Conservation (phyloP, 2,888 invertebrate species). For the Plebejus anna region DNA sequence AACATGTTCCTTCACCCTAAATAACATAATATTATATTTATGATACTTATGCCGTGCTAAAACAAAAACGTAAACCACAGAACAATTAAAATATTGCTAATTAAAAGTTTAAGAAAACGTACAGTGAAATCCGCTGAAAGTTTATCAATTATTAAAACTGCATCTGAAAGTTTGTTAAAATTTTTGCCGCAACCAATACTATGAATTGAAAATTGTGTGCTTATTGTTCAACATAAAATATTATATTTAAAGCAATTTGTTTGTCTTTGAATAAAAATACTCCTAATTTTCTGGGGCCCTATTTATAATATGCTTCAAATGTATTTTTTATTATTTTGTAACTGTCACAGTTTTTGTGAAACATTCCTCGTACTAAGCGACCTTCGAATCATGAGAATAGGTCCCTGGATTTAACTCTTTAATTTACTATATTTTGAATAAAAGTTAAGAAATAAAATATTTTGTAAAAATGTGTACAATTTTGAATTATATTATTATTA, state of each 20-base stretch:
- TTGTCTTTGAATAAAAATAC: not conserved
- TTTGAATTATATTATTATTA: not conserved
- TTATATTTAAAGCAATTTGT: not conserved
- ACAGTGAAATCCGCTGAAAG: not conserved
- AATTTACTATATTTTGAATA: too few relatives aligned
- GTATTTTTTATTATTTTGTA: not conserved
- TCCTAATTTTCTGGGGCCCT: not conserved
- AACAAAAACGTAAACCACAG: not conserved
- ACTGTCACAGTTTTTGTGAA: too few relatives aligned
- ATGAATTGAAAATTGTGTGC: not conserved
- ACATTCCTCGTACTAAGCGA: too few relatives aligned
- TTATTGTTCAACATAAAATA: slow-evolving; percentile 10
- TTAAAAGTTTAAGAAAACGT: not conserved
- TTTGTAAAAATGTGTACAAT: not conserved
- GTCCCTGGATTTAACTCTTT: not conserved
- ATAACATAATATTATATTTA: not conserved
- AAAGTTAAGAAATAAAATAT: not conserved
- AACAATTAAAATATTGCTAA: not conserved
- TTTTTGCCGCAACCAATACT: not conserved
- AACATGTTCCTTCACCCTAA: not conserved
- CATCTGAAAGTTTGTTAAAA: not conserved
- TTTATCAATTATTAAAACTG: slow-evolving; percentile 10
- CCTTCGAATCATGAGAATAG: too few relatives aligned
- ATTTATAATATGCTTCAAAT: not conserved
- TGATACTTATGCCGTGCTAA: not conserved